Evolutionary conservation across 2,888 invertebrate genomes (phyloP), one percentile per base, ranked within the genome.

Genomic region (Plebejus argus): DNA sequence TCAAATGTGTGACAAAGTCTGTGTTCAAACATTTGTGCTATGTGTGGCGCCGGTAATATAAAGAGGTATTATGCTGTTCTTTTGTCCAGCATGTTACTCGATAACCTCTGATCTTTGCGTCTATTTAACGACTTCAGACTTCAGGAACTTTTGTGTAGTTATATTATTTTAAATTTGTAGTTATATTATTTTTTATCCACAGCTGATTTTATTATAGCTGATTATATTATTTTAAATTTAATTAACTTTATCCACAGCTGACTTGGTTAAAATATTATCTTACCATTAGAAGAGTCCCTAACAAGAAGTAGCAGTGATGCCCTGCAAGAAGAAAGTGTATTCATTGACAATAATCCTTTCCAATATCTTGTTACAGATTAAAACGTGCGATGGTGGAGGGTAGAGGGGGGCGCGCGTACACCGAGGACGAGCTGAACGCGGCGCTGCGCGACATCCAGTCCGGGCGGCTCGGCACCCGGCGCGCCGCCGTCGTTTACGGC

Each of bases 361-460:
- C 2, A 23, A 72, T 74, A 15, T 45, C 61, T 91, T 91, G 90
- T 91, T 91, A 28, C 90, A 93, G 94, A 88, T 88, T 93, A 85
- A 93, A 91, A 80, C 90, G 93, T n/a, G 81, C 87, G 0, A 87
- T 83, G 18, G 76, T 85, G 2, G 93, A 92, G 2, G 83, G 87
- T 76, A 96, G 95, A 82, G 95, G 95, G 85, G 95, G 98, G 82
- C 95, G 97, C 82, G 96, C 97, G 77, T 99, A 99, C 95, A 98
- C 98, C n/a, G 98, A 99, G 84, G 98, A 98, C 85, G 99, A 99
- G 90, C 95, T 99, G 70, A 97, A 97, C 86, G 97, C 97, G 58
- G 99, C 99, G n/a, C 96, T 99, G 79, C 95, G 97, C 79, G 99
- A 99, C 91, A 98, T 99, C 87, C 97, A 98, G 90, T 97, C 97